Evolutionary conservation across 2,888 invertebrate genomes (phyloP).

Genomic region (Carabus problematicus): DNA sequence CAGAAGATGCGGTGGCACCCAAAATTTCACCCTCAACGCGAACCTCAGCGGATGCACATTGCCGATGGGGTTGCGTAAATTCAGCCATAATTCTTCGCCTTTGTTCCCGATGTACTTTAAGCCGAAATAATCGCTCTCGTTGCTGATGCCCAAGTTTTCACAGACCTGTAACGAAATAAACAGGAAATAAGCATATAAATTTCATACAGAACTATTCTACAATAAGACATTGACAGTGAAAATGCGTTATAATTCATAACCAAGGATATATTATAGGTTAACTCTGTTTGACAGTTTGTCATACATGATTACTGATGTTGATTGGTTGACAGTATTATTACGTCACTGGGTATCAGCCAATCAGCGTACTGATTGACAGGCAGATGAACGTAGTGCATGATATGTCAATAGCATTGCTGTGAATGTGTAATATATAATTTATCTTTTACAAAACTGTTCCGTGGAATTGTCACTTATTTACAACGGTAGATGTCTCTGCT

Average conservation of each 20-base stretch:
- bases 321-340: too few species aligned
- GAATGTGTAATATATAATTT: not conserved
- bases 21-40: constrained; percentile 84
- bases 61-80: constrained; percentile 80
- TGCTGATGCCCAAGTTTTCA: constrained; percentile 80
- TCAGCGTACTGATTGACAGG: too few species aligned
- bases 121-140: constrained; percentile 89
- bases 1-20: constrained; percentile 88
- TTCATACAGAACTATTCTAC: too few species aligned
- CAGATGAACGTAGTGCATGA: too few species aligned
- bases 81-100: constrained; percentile 85
- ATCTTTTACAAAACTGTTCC: not conserved
- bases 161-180: constrained; percentile 72
- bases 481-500: not conserved
- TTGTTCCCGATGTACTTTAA: constrained; percentile 68
- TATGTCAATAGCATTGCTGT: not conserved
- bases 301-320: too few species aligned
- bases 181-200: too few species aligned
- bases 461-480: not conserved
- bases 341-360: too few species aligned
- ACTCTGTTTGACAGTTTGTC: too few species aligned
- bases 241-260: too few species aligned
- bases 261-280: too few species aligned
- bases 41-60: constrained; percentile 71
- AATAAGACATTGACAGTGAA: too few species aligned